Evolutionary conservation across 2,888 invertebrate species (phyloP).

Genomic region (Chymomyza caudatula): DNA sequence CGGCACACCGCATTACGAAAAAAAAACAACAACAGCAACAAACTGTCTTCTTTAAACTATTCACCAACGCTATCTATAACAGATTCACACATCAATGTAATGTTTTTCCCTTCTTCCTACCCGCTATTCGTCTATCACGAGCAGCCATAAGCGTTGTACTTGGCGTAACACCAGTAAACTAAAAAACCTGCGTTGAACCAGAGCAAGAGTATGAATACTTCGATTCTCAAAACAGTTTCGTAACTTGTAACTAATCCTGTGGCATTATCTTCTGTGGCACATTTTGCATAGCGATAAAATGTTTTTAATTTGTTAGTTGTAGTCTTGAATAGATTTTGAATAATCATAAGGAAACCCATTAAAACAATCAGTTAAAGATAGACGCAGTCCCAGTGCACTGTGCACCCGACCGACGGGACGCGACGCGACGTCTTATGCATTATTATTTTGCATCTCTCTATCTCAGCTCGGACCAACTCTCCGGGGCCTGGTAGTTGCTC

Average conservation of each 20-base stretch:
- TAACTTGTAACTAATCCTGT: neutral
- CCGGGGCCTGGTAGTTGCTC: slow-evolving; percentile 10
- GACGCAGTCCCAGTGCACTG: slow-evolving; percentile 4
- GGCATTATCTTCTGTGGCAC: neutral
- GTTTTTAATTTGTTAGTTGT: slow-evolving; percentile 70
- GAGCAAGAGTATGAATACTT: neutral
- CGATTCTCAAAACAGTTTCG: neutral
- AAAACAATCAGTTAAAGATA: slow-evolving; percentile 46
- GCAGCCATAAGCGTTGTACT: too few relatives aligned
- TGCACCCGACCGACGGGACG: too few relatives aligned
- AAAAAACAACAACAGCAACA: too few relatives aligned
- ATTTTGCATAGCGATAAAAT: slow-evolving; percentile 43
- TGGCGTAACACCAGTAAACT: too few relatives aligned
- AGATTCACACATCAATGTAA: too few relatives aligned
- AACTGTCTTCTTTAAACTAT: too few relatives aligned
- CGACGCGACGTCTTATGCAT: neutral
- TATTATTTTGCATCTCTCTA: neutral
- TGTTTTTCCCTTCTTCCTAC: too few relatives aligned
- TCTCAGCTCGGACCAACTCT: neutral
- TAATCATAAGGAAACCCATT: slow-evolving; percentile 62
- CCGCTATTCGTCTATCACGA: too few relatives aligned
- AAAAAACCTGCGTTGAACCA: too few relatives aligned
- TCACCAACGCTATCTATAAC: too few relatives aligned
- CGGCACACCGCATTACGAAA: too few relatives aligned
- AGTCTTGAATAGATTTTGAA: slow-evolving; percentile 59